Percentiles rank a stretch among this genome's conserved stretches.
Evolutionary conservation across 2,888 invertebrate species (phyloP).

Genomic region (Mechanitis messenoides): DNA sequence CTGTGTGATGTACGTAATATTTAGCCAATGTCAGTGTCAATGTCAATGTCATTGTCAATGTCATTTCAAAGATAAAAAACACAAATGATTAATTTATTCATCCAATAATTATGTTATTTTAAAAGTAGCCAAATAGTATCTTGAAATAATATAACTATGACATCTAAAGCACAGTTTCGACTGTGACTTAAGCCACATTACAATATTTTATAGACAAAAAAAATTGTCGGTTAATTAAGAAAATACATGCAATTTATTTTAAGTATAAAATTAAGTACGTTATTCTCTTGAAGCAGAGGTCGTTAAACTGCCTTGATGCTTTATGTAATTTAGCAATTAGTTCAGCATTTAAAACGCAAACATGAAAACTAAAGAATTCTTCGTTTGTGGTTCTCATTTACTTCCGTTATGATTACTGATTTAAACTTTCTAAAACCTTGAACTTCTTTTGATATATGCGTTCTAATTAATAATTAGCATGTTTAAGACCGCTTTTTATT

Average conservation of each 20-base stretch:
- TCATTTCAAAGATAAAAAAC: no score
- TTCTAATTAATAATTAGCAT: neutral
- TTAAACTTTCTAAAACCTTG: slow-evolving; percentile 1
- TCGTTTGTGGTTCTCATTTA: slow-evolving; percentile 7
- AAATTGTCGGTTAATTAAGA: no score
- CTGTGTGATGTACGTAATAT: no score
- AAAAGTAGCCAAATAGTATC: neutral
- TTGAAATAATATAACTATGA: neutral
- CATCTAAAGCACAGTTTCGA: no score
- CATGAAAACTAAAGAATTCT: slow-evolving; percentile 7
- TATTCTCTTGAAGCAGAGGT: neutral
- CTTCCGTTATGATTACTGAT: slow-evolving; percentile 10
- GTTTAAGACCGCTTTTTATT: no score
- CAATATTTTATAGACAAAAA: no score
- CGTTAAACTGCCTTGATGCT: neutral
- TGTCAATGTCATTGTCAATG: no score
- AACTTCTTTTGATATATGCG: slow-evolving; percentile 1
- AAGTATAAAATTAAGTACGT: neutral
- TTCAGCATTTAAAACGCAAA: slow-evolving; percentile 17
- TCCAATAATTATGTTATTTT: no score
- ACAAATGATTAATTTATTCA: no score
- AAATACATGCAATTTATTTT: neutral
- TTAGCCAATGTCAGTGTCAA: no score
- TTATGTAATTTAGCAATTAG: slow-evolving; percentile 16
- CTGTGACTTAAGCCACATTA: no score